These are phyloP conservation scores for Leptoclinus maculatus DNA, from an alignment of 2,797 vertebrate species.

Conservation along the genomic window DNA sequence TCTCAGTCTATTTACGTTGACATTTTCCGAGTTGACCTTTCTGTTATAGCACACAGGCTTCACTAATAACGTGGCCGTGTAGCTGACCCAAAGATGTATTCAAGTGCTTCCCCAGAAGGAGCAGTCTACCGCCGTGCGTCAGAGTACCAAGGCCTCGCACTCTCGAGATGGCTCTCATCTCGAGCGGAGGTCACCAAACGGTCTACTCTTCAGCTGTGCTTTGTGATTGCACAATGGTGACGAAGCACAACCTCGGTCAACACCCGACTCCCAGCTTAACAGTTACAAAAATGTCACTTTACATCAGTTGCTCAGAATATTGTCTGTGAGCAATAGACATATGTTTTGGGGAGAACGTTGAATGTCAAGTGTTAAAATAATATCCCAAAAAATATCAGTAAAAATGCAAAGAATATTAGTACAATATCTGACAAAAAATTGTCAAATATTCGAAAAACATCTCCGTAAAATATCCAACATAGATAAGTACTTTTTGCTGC, in stretches of 20 bases:
- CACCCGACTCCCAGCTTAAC: background rate
- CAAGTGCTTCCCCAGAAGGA: background rate
- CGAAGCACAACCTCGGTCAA: background rate
- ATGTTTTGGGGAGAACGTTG: too few species aligned
- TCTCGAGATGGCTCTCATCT: background rate
- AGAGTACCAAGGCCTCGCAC: background rate
- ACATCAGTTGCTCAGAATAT: background rate
- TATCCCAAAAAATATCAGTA: too few species aligned
- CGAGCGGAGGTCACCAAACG: background rate
- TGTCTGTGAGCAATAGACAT: background rate
- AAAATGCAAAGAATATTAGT: background rate
- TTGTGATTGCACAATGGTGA: background rate
- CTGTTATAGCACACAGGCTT: background rate
- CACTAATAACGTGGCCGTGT: background rate
- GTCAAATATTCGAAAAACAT: too few species aligned
- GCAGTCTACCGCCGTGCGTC: background rate
- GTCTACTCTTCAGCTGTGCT: background rate
- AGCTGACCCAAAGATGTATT: background rate
- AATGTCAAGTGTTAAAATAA: too few species aligned
- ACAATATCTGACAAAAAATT: background rate
- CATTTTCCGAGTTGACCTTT: slow-evolving; percentile 3
- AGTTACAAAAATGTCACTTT: background rate
- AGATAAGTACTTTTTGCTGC: too few species aligned
- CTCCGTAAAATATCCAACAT: too few species aligned
- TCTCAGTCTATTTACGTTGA: background rate